A percentile compares a stretch with the other conserved stretches of the same genome.
These are phyloP conservation scores for Phainopepla nitens DNA, from an alignment of 2,113 vertebrate genomes.

Conservation along the genomic window DNA sequence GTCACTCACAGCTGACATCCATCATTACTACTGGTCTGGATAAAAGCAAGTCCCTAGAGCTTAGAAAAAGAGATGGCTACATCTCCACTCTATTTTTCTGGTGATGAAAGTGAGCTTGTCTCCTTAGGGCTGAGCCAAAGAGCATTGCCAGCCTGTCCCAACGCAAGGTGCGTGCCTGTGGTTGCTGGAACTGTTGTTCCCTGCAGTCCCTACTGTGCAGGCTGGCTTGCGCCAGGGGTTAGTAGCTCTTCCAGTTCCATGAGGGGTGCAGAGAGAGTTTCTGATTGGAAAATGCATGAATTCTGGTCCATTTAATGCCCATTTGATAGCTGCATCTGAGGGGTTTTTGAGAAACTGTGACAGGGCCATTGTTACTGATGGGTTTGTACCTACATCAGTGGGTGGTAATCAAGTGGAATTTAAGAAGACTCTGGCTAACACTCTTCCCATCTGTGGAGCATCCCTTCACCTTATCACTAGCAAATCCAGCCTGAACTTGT, in stretches of 20 bases:
- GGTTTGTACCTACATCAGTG: background rate
- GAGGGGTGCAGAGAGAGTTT: background rate
- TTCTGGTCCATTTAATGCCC: background rate
- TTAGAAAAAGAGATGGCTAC: background rate
- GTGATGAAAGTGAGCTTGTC: background rate
- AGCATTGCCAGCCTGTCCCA: background rate
- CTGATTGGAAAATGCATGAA: fast-evolving
- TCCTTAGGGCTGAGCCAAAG: background rate
- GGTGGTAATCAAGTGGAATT: background rate
- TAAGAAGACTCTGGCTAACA: background rate
- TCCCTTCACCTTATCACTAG: background rate
- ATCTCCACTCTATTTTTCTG: background rate
- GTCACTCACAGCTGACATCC: background rate
- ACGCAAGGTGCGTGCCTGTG: fast-evolving
- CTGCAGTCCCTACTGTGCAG: background rate
- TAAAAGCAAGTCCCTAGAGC: background rate
- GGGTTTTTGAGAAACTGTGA: background rate
- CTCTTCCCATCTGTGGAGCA: background rate
- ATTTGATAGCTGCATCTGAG: background rate
- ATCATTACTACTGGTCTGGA: background rate
- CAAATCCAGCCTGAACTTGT: background rate
- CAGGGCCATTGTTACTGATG: fast-evolving
- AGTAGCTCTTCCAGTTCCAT: background rate
- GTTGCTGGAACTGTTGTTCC: background rate
- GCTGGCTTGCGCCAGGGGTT: background rate